Percentiles rank a stretch among this genome's conserved stretches.
phyloP scores from a whole-genome alignment of 1,140 invertebrate genomes.

The Camponotus pennsylvanicus region DNA sequence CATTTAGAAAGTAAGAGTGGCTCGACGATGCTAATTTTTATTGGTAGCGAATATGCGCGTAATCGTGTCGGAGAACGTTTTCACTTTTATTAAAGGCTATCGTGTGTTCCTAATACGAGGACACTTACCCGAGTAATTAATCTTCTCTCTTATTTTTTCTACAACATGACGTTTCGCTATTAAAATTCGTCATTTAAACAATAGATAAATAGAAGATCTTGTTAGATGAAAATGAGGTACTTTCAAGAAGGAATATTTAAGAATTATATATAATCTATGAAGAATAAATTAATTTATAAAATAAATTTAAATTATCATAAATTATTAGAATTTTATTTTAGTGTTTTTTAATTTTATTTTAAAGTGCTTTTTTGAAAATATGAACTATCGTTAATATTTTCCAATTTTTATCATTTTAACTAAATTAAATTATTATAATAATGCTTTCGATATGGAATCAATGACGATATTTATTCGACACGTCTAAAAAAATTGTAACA shows the following conservation, averaged over 20 bases:
- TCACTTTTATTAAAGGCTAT: constrained; percentile 53
- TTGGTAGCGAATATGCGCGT: constrained; percentile 19
- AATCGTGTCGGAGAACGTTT: constrained; percentile 28
- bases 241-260: not conserved
- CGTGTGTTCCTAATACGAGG: not conserved
- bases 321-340: not conserved
- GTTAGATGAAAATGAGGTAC: not conserved
- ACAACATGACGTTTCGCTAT: not conserved
- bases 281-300: not conserved
- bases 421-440: not conserved
- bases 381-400: not conserved
- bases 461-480: not conserved
- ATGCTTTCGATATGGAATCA: not conserved
- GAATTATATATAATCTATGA: not conserved
- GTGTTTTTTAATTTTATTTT: not conserved
- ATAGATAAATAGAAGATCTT: not conserved
- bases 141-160: not conserved
- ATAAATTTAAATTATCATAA: too few relatives aligned
- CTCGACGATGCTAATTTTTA: constrained; percentile 9
- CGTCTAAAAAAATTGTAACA: not conserved
- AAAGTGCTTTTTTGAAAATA: not conserved
- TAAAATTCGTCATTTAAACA: not conserved
- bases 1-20: constrained; percentile 66
- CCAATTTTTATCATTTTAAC: not conserved
- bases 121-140: not conserved